Percentiles rank a stretch among this genome's conserved stretches.
These are phyloP conservation scores for Rotaria magnacalcarata DNA, from an alignment of 2,888 invertebrate species.

Conservation along the genomic window DNA sequence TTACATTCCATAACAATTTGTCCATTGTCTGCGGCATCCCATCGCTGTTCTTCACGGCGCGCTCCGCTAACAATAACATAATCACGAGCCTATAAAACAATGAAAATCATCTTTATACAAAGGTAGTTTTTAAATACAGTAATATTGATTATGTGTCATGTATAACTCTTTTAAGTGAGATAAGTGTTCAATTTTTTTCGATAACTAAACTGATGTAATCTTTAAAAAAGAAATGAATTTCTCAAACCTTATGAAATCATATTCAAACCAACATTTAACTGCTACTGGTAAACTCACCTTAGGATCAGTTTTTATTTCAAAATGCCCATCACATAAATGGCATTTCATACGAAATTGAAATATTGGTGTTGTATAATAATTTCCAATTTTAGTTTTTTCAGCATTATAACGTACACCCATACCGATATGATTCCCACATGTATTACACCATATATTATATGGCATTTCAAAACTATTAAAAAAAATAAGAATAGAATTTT, in stretches of 20 bases:
- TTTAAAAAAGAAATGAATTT: too few species aligned
- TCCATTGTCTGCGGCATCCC: conserved; percentile 93
- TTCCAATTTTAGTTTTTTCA: conserved; percentile 71
- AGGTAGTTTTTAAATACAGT: too few species aligned
- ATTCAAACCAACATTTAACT: too few species aligned
- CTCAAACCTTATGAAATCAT: too few species aligned
- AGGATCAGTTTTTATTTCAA: conserved; percentile 96
- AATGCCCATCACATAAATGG: conserved; percentile 91
- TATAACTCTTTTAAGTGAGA: too few species aligned
- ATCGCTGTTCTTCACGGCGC: conserved; percentile 88
- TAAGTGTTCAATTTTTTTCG: too few species aligned
- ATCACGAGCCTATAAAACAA: conserved; percentile 72
- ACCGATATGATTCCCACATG: conserved; percentile 93
- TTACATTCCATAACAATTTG: conserved; percentile 65
- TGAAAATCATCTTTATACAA: not conserved
- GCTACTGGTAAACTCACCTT: conserved; percentile 64
- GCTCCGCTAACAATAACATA: conserved; percentile 92
- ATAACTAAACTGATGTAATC: too few species aligned
- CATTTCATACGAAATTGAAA: conserved; percentile 99
- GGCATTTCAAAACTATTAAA: conserved; percentile 85
- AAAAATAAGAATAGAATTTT: not conserved
- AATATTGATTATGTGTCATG: too few species aligned
- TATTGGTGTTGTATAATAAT: conserved; percentile 94
- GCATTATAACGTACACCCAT: conserved; percentile 94
- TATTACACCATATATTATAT: conserved; percentile 98